Evolutionary conservation across 2,888 invertebrate genomes (phyloP), one percentile per base, ranked within the genome.

Genomic region (Pharmacophagus antenor): DNA sequence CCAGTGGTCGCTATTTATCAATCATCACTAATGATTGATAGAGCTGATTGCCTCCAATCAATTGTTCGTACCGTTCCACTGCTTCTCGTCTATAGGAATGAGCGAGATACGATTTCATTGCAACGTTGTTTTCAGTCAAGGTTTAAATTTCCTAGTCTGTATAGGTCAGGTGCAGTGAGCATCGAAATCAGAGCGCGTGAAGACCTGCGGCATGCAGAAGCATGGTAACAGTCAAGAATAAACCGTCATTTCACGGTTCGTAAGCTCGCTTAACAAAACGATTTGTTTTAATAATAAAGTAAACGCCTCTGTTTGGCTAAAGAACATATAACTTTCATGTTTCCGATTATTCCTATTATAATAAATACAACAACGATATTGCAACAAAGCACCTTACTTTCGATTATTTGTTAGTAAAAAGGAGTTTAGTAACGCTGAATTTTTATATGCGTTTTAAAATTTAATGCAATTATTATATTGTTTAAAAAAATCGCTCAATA

Each of bases 221-320:
- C 79, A 77, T 76, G 68, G 73, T 72, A 75, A 76, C 79, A 50
- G 59, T 37, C 44, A 60, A 60, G 84, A 80, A 85, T 74, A 77
- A 85, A 77, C 77, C 74, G 82, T 82, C 76, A 83, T 82, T 84
- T 84, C 76, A 85, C 82, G 82, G 75, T 82, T 73, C 68, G 77
- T 80, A 73, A 66, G 64, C 74, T 68, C 63, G 62, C 25, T 66
- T 67, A 68, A 65, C 58, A 58, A 62, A 61, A 55, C 58, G 58
- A 62, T 54, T 58, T 63, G 50, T 62, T 27, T 20, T 48, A 52
- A 55, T 60, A 58, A 60, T 50, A 50, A 60, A 59, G 49, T 54
- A 44, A 54, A 49, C 17, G 31, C 42, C 31, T 12, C 18, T 20
- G 7, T 12, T 41, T 41, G 22, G 7, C 21, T 41, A 22, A 12